Evolutionary conservation across 2,797 vertebrate genomes (phyloP).

Genomic region (Lepus townsendii): DNA sequence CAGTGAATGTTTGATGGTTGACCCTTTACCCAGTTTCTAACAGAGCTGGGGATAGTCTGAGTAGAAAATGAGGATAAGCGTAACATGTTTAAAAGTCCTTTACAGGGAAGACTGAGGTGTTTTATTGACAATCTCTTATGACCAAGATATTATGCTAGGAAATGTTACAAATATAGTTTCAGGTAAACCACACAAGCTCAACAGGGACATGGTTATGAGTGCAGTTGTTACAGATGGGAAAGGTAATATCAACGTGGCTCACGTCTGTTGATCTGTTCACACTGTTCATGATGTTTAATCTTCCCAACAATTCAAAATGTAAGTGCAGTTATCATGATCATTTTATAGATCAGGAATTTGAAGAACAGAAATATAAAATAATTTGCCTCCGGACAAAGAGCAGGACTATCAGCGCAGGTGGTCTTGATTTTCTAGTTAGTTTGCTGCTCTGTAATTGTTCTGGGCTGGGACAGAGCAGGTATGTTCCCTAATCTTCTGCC

Average conservation of each 20-base stretch:
- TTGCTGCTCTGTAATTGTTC: not conserved
- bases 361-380: not conserved
- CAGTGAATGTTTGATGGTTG: not conserved
- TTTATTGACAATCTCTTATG: not conserved
- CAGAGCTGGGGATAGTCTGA: not conserved
- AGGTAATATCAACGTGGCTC: not conserved
- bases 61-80: not conserved
- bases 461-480: slow-evolving; percentile 42
- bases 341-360: not conserved
- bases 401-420: not conserved
- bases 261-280: not conserved
- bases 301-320: not conserved
- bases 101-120: not conserved
- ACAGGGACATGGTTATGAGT: not conserved
- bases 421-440: not conserved
- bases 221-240: not conserved
- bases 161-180: not conserved
- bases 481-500: slow-evolving; percentile 72
- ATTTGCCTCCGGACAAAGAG: not conserved
- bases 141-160: not conserved
- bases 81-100: not conserved
- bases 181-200: not conserved
- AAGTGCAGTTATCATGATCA: not conserved
- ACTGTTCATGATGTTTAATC: too few relatives aligned
- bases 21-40: not conserved